Conservation (phyloP, 2,797 vertebrate species). For the Myiothlypis chrysogaster region DNA sequence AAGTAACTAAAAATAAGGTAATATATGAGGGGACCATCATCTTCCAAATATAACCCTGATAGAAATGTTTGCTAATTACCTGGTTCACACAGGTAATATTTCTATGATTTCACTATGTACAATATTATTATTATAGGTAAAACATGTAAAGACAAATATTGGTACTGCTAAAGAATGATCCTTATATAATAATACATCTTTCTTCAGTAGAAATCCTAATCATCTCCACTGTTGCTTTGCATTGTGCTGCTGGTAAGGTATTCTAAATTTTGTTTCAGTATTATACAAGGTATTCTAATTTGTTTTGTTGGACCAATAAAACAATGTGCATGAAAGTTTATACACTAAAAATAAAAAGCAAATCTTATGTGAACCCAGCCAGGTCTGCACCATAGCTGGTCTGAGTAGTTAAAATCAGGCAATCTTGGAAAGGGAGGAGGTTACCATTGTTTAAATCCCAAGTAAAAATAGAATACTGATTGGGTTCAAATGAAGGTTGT, state of each 20-base stretch:
- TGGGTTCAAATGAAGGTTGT: conserved; percentile 58
- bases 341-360: background rate
- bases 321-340: background rate
- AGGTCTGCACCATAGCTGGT: background rate
- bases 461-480: conserved; percentile 57
- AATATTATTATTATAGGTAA: background rate
- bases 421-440: background rate
- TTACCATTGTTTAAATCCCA: conserved; percentile 47
- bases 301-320: background rate
- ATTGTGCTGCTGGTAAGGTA: background rate
- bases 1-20: background rate
- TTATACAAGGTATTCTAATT: background rate
- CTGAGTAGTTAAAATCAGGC: background rate
- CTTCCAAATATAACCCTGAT: background rate
- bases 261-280: background rate
- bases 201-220: background rate
- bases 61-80: background rate
- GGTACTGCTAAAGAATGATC: background rate
- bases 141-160: background rate
- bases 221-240: background rate
- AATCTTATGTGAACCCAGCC: background rate
- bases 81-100: background rate
- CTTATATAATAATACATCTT: background rate
- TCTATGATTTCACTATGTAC: background rate
- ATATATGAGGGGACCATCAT: background rate